phyloP scores from a whole-genome alignment of 2,888 invertebrate genomes.

The Apotomis capreana region DNA sequence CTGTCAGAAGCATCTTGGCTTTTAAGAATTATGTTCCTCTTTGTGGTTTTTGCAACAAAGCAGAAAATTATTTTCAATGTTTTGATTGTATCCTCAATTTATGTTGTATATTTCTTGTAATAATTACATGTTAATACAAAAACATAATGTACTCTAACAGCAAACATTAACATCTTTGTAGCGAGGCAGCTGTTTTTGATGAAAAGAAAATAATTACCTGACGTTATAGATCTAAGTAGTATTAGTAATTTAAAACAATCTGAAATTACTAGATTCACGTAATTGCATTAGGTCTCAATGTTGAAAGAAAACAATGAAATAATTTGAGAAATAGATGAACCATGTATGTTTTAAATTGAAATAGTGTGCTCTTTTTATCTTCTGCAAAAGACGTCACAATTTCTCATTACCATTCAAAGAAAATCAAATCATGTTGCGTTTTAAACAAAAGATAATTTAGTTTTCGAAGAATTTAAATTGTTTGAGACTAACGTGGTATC shows the following conservation, averaged over 20 bases:
- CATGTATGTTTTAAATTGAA: neutral
- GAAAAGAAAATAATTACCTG: neutral
- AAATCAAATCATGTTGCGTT: conserved; percentile 19
- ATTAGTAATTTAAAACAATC: too few species aligned
- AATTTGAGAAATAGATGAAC: neutral
- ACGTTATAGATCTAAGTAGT: too few species aligned
- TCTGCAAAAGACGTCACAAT: conserved; percentile 16
- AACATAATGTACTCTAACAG: neutral
- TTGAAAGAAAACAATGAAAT: neutral
- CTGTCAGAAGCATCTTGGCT: conserved; percentile 30
- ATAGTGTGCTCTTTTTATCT: neutral
- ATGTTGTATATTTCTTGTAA: neutral
- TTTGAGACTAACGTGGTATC: conserved; percentile 7
- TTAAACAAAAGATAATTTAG: conserved; percentile 1
- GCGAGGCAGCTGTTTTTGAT: neutral
- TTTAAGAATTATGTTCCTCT: conserved; percentile 28
- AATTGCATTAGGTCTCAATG: neutral
- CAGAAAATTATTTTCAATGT: neutral
- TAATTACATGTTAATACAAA: too few species aligned
- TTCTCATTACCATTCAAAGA: conserved; percentile 14
- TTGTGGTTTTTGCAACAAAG: neutral
- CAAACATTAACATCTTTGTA: neutral
- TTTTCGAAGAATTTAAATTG: conserved; percentile 9
- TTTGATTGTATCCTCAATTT: neutral
- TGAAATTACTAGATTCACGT: too few species aligned